These are phyloP conservation scores for Sinosuthora webbiana DNA, from an alignment of 2,113 vertebrate genomes.

Conservation along the genomic window DNA sequence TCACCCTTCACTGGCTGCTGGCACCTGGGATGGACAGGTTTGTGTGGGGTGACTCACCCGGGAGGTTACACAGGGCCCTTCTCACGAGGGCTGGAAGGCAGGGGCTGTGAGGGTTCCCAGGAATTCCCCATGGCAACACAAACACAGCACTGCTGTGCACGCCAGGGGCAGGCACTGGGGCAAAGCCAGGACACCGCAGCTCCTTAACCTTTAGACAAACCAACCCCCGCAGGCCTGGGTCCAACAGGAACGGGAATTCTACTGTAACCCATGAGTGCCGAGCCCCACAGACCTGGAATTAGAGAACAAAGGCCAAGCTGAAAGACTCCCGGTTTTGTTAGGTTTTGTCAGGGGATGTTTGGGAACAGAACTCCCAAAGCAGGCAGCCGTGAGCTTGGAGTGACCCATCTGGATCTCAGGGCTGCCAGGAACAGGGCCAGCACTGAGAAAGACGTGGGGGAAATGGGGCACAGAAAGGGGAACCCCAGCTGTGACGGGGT, in stretches of 20 bases:
- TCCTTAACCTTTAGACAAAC: neutral
- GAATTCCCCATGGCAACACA: neutral
- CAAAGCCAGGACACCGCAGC: neutral
- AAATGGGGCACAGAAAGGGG: rapidly evolving
- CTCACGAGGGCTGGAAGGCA: neutral
- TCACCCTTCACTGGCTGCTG: neutral
- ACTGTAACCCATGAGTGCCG: neutral
- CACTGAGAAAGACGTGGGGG: neutral
- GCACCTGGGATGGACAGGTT: neutral
- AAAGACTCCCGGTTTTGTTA: neutral
- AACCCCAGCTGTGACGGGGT: rapidly evolving
- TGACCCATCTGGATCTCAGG: neutral
- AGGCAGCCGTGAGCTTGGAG: neutral
- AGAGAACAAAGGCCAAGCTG: neutral
- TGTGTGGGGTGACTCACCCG: slow-evolving; percentile 11
- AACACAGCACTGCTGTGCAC: neutral
- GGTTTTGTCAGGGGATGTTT: neutral
- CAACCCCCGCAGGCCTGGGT: neutral
- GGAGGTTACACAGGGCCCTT: neutral
- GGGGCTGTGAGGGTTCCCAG: neutral
- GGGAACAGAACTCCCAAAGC: neutral
- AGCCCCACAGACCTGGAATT: neutral
- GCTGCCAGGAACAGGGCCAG: too few relatives aligned
- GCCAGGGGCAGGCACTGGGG: neutral
- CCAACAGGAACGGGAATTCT: neutral